Conservation (phyloP, 1,140 invertebrate genomes). For the Mycetomoellerius zeteki region DNA sequence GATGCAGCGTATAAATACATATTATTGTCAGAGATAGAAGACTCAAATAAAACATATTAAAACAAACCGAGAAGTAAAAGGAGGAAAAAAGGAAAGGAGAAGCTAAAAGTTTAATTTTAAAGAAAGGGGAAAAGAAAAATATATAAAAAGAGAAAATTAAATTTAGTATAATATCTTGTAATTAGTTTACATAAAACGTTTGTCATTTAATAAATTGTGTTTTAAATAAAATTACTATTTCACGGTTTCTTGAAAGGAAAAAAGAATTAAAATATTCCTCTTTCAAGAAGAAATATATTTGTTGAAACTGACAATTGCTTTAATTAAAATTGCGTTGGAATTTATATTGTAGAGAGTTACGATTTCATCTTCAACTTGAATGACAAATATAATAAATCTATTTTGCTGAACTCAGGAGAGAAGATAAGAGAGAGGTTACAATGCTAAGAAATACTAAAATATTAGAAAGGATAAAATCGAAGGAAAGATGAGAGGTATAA, state of each 20-base stretch:
- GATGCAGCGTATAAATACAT: background rate
- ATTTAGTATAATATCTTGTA: background rate
- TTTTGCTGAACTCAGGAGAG: background rate
- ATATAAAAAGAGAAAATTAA: background rate
- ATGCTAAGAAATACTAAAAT: background rate
- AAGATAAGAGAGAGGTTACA: background rate
- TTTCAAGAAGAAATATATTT: background rate
- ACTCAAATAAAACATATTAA: background rate
- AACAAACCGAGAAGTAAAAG: background rate
- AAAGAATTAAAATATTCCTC: background rate
- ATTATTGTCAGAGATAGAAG: background rate
- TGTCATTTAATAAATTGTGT: background rate
- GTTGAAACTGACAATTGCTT: background rate
- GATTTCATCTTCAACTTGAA: conserved; percentile 4
- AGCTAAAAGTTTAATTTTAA: background rate
- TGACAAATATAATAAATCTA: background rate
- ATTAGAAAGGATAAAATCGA: background rate
- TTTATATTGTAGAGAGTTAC: background rate
- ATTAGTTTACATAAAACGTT: background rate
- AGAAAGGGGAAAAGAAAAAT: background rate
- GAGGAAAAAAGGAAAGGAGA: background rate
- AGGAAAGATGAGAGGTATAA: background rate
- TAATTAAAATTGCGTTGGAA: background rate
- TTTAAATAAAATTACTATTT: conserved; percentile 5
- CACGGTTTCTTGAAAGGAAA: background rate